Conservation (phyloP, 2,113 vertebrate genomes). For the Oreochromis niloticus region DNA sequence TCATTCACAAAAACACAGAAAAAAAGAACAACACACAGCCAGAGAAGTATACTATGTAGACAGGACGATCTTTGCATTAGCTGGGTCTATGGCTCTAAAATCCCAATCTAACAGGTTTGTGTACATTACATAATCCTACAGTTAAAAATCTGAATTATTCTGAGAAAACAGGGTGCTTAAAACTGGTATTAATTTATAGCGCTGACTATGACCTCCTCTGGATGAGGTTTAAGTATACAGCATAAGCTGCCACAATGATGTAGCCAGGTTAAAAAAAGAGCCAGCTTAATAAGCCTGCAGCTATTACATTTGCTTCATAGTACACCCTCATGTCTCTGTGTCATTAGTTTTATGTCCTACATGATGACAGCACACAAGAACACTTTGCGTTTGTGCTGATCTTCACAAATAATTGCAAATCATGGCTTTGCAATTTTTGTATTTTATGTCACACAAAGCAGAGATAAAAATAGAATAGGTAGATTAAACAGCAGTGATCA, state of each 20-base stretch:
- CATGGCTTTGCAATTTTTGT: background rate
- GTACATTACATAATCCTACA: background rate
- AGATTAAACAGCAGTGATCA: background rate
- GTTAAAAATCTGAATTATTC: background rate
- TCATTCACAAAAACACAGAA: constrained; percentile 44
- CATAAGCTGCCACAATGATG: background rate
- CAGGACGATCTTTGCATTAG: constrained; percentile 20
- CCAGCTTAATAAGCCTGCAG: background rate
- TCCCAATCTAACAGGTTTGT: background rate
- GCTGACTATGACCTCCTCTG: background rate
- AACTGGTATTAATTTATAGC: background rate
- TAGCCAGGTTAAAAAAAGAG: background rate
- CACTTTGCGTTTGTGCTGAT: background rate
- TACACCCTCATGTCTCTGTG: background rate
- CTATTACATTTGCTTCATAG: background rate
- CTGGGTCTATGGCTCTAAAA: background rate
- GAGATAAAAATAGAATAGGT: background rate
- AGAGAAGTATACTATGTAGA: constrained; percentile 11
- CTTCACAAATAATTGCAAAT: background rate
- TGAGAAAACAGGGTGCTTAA: background rate
- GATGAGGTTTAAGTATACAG: background rate
- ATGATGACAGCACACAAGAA: background rate
- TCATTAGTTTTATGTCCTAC: background rate
- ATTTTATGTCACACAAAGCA: background rate
- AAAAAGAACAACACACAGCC: constrained; percentile 35